Conservation (phyloP, 2,888 invertebrate species). For the Lepidochrysops patricia region DNA sequence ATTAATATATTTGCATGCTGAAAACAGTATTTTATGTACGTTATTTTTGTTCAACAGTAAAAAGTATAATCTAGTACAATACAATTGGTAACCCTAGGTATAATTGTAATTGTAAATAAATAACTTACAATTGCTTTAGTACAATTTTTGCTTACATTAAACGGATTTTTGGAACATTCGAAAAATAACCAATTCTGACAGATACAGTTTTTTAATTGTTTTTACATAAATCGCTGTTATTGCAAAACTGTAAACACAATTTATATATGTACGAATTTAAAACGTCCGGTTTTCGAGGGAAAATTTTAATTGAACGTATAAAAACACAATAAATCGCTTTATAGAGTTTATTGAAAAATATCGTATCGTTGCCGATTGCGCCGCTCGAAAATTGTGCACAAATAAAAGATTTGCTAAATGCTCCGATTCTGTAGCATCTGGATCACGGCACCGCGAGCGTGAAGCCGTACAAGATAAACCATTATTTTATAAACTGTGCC, state of each 20-base stretch:
- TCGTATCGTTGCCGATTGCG: neutral
- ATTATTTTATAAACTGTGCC: neutral
- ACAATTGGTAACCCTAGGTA: too few species aligned
- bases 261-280: neutral
- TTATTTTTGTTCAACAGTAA: too few species aligned
- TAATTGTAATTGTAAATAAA: too few species aligned
- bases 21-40: too few species aligned
- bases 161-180: too few species aligned
- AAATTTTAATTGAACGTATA: neutral
- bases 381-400: neutral
- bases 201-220: neutral
- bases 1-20: too few species aligned
- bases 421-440: neutral
- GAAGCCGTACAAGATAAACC: neutral
- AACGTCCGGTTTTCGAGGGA: neutral
- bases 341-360: neutral
- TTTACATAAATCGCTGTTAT: neutral
- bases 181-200: neutral
- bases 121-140: too few species aligned
- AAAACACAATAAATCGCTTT: constrained; percentile 5
- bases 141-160: neutral
- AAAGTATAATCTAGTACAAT: too few species aligned
- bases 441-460: neutral
- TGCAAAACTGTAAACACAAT: neutral
- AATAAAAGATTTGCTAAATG: constrained; percentile 7